Evolutionary conservation across 2,797 vertebrate genomes (phyloP), one percentile per base, ranked within the genome.

Genomic region (Poeciliopsis turneri): DNA sequence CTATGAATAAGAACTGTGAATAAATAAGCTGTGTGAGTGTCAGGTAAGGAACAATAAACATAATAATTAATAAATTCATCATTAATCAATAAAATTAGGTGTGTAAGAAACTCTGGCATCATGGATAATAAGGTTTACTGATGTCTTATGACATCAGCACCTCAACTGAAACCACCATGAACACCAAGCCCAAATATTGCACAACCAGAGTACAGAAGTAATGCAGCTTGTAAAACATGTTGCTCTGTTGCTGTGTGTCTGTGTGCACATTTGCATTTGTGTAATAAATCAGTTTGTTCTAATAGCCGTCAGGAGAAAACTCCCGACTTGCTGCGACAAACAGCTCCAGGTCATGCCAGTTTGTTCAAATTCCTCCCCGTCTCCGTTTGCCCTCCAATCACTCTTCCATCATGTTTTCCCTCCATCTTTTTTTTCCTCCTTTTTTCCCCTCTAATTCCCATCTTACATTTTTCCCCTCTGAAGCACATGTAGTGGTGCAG

Each of bases 231-330:
- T 86, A 85, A 85, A 86, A 81, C 80, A 77, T 72, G 75, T 30
- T 28, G 57, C 25, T 6, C 66, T 77, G 66, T 78, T 82, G 57
- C 75, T 82, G 74, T 49, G 78, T 64, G 68, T 51, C 75, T 7
- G 30, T 28, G 3, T 1, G 6, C 43, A 1, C 0, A 36, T 51
- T 39, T 41, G 6, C 41, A 33, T 45, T 74, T 25, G 20, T 77
- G 79, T 43, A 49, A 61, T 82, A 61, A 87, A 88, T 90, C 78
- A 82, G 74, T 84, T 75, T 84, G 81, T 81, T 87, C 72, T 80
- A 82, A 81, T 83, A 86, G 87, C 78, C 80, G 86, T 90, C 84
- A 71, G 20, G 55, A 78, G 79, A 74, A 87, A 87, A 84, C 80
- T 81, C 85, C 84, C 84, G 87, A 79, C 75, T 23, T 68, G 78